A percentile compares a stretch with the other conserved stretches of the same genome.
Conservation (phyloP, 2,113 vertebrate genomes). For the Corythaeola cristata region DNA sequence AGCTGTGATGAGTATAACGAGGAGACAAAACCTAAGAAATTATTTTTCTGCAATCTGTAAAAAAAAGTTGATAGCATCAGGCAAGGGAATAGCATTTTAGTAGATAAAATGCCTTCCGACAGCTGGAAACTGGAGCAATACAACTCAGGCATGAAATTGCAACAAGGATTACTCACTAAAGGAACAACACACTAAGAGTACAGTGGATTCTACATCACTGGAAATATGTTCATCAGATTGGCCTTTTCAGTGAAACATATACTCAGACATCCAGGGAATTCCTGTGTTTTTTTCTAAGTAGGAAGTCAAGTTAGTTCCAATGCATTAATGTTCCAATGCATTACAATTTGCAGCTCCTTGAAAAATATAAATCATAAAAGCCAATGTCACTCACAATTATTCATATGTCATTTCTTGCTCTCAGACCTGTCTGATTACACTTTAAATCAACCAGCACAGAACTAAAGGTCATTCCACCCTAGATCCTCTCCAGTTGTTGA, state of each 20-base stretch:
- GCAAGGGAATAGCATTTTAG: constrained; percentile 7
- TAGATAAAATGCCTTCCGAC: constrained; percentile 28
- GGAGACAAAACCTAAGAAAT: neutral
- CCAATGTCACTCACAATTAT: neutral
- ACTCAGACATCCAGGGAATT: constrained; percentile 32
- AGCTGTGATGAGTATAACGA: neutral
- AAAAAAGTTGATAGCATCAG: neutral
- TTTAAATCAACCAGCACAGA: constrained; percentile 12
- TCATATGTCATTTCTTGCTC: neutral
- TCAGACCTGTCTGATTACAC: neutral
- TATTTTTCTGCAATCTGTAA: neutral
- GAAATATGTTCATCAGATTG: constrained; percentile 18
- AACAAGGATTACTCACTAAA: neutral
- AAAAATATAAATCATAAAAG: neutral
- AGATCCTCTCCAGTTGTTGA: neutral
- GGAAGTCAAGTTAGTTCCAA: constrained; percentile 39
- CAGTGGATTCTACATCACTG: neutral
- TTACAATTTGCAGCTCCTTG: constrained; percentile 11
- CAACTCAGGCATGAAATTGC: constrained; percentile 33
- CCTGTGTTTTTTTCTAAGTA: constrained; percentile 16
- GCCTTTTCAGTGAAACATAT: constrained; percentile 5
- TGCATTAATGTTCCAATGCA: neutral
- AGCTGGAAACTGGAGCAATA: constrained; percentile 15
- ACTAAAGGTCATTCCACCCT: constrained; percentile 9
- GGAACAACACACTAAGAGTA: neutral